Evolutionary conservation across 2,113 vertebrate species (phyloP), one percentile per base, ranked within the genome.

Genomic region (Psammodynastes pulverulentus): DNA sequence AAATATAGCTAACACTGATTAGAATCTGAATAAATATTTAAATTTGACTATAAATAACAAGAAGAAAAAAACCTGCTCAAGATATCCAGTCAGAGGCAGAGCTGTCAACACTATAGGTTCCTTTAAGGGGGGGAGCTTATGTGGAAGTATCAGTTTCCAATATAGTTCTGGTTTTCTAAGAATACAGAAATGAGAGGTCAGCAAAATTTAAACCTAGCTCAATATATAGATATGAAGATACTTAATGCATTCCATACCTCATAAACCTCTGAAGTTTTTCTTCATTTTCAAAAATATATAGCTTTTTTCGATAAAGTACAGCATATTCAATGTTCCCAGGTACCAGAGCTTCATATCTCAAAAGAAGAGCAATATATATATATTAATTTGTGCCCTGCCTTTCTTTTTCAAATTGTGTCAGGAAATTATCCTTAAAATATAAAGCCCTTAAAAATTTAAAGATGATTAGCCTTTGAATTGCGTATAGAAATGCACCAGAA

Each of bases 341-440:
- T 93, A 98, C 96, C 90, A 99, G 95, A 53, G 98, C 98, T 96
- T 99, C 98, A 89, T 99, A 99, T 93, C 99, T 99, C 93, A 93
- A 88, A 90, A 48, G 10, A 96, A 84, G 85, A 94, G 90, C n/a
- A 95, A 67, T 6, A 95, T 94, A 91, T 12, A 46, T 52, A 10
- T 29, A 29, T 21, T 89, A 9, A 58, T 48, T 34, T 86, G 26
- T 0, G 21, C 2, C 24, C 10, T 49, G 34, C 2, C 34, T 46
- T 62, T 26, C 46, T 56, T 15, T 9, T 58, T 56, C 29, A 91
- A 9, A 54, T 10, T 84, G 15, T 91, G 19, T 8, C 15, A 53
- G 21, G 15, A 29, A 13, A 19, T 52, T 39, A 34, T 49, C 6
- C 29, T 79, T 79, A 51, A 48, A 51, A 19, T 79, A 58, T 39